Base-by-base conservation (phyloP, 1,140 invertebrate species). In the Drosophila setifemur region DNA sequence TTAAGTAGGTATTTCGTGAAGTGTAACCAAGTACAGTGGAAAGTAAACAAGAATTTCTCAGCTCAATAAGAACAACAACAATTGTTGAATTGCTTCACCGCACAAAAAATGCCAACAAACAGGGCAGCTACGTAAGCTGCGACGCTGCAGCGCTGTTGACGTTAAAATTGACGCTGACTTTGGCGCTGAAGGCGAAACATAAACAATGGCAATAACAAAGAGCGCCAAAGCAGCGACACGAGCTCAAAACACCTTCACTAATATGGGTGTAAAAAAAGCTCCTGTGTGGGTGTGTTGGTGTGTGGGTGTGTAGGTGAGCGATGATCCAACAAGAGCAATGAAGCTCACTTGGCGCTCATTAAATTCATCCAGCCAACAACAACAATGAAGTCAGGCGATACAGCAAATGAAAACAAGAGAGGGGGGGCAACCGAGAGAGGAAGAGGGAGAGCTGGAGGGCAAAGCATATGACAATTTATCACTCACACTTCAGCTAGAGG, bases 271-370 rank as follows among this genome's bases (percentile, higher is more conserved):
- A 12, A 21, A 31, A 29, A 33, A 25, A 19, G 19, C 14, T 5
- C 48, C 18, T 29, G 48, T 40, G n/a, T 29, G 19, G 16, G 1
- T 28, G 7, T 42, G 33, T n/a, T n/a, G n/a, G n/a, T 18, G 19
- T 23, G 11, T 26, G 16, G 18, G 31, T 42, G 37, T 29, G 53
- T 21, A 28, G 19, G 19, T 54, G 55, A 35, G 42, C 31, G 68
- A 72, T 77, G 77, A 73, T 77, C 73, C 73, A 69, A 69, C 45
- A 64, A 63, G 48, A 69, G 68, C 55, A 69, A 73, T 79, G 37
- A 49, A 74, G 61, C 77, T 64, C 77, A 63, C 45, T 73, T 68
- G 57, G 37, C 48, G 57, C 53, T 79, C 53, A 74, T 79, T 74
- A 73, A 77, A 60, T 14, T n/a, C 42, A 16, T 18, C 29, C 19